Conservation (phyloP, 2,113 vertebrate genomes). For the Phylloscopus whistleri region DNA sequence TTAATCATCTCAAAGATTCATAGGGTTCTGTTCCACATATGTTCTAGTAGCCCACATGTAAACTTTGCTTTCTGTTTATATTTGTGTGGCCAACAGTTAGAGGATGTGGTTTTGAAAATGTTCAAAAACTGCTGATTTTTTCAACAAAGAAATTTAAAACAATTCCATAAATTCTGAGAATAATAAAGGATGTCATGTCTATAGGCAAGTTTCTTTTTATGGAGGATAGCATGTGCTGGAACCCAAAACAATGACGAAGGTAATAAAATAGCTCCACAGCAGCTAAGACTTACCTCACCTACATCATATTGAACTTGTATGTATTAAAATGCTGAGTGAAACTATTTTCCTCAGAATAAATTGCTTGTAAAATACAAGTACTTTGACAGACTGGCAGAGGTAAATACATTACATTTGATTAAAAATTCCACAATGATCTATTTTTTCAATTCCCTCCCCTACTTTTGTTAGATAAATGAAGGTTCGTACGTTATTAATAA, state of each 20-base stretch:
- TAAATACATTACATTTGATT: slow-evolving; percentile 18
- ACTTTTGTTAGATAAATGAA: neutral
- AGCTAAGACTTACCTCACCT: neutral
- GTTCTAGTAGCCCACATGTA: neutral
- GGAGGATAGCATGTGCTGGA: neutral
- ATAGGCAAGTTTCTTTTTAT: neutral
- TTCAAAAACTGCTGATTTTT: neutral
- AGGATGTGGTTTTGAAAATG: neutral
- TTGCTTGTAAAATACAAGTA: neutral
- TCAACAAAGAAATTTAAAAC: neutral
- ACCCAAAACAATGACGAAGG: neutral
- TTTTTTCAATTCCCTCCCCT: neutral
- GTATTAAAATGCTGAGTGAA: neutral
- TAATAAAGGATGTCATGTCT: neutral
- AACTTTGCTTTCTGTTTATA: neutral
- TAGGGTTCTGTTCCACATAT: neutral
- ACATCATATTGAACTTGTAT: neutral
- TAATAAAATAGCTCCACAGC: slow-evolving; percentile 4
- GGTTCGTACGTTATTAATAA: neutral
- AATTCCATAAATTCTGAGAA: neutral
- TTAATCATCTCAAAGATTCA: neutral
- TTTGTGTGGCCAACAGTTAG: neutral
- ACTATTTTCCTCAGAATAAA: neutral
- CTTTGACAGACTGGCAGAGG: neutral
- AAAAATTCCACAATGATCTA: neutral